Percentiles rank a stretch among this genome's conserved stretches.
phyloP scores from a whole-genome alignment of 1,140 invertebrate species.

The Mizuhopecten yessoensis region DNA sequence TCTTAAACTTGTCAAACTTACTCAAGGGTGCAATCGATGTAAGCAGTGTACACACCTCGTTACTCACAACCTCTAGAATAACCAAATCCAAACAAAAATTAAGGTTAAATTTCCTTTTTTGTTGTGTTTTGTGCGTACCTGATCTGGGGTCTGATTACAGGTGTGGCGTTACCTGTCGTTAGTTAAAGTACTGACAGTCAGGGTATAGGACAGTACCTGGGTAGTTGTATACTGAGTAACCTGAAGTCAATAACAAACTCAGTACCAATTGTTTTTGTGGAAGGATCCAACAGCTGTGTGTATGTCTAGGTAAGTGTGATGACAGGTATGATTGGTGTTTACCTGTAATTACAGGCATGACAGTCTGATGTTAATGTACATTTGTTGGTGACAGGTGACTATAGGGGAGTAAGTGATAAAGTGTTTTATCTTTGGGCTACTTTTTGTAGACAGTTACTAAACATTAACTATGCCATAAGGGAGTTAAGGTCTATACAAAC shows the following conservation, averaged over 20 bases:
- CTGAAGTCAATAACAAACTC: not conserved
- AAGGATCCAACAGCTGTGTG: too few species aligned
- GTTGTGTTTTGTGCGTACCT: constrained; percentile 23
- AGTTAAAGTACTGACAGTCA: constrained; percentile 1
- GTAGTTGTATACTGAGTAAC: not conserved
- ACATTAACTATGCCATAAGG: not conserved
- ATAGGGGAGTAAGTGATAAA: not conserved
- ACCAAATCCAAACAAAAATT: not conserved
- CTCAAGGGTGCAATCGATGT: constrained; percentile 14
- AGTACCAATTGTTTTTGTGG: not conserved
- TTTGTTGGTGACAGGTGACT: not conserved
- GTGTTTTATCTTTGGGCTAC: not conserved
- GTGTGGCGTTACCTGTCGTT: constrained; percentile 1
- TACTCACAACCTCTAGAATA: not conserved
- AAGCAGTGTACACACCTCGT: constrained; percentile 17
- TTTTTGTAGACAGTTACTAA: not conserved
- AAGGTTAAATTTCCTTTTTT: not conserved
- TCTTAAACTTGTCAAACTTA: not conserved
- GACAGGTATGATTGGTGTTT: too few species aligned
- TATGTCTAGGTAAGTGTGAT: not conserved
- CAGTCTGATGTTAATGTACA: not conserved
- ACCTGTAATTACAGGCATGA: not conserved
- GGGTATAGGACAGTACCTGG: not conserved
- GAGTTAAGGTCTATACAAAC: not conserved
- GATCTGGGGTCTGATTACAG: constrained; percentile 30